Evolutionary conservation across 2,113 vertebrate genomes (phyloP).

Genomic region (Suncus etruscus): DNA sequence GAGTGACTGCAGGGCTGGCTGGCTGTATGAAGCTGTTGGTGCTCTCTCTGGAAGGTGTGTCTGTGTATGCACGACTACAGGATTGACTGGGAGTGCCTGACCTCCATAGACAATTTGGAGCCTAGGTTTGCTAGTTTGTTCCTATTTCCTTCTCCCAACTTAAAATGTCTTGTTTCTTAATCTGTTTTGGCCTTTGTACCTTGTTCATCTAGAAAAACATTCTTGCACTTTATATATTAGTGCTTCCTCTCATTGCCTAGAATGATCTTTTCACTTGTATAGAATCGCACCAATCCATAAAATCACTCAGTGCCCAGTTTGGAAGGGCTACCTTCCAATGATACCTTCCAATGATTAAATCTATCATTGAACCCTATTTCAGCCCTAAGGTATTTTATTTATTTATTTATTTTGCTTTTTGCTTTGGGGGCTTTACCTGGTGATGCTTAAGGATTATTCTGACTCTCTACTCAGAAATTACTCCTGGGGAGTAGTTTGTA

Average conservation of each 20-base stretch:
- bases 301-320: neutral
- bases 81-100: neutral
- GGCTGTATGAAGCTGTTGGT: neutral
- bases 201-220: conserved; percentile 5
- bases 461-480: too few species aligned
- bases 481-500: too few species aligned
- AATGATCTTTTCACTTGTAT: neutral
- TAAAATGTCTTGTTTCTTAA: conserved; percentile 22
- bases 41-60: neutral
- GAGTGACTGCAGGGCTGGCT: neutral
- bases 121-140: neutral
- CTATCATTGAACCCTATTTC: too few species aligned
- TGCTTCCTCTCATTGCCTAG: neutral
- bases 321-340: too few species aligned
- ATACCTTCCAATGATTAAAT: too few species aligned
- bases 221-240: neutral
- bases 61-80: neutral
- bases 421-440: too few species aligned
- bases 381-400: too few species aligned
- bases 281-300: neutral
- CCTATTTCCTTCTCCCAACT: neutral
- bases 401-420: too few species aligned
- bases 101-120: neutral
- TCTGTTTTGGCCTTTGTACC: conserved; percentile 13
- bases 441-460: too few species aligned